These are phyloP conservation scores for Papilio glaucus DNA, from an alignment of 1,140 invertebrate species.

Conservation along the genomic window DNA sequence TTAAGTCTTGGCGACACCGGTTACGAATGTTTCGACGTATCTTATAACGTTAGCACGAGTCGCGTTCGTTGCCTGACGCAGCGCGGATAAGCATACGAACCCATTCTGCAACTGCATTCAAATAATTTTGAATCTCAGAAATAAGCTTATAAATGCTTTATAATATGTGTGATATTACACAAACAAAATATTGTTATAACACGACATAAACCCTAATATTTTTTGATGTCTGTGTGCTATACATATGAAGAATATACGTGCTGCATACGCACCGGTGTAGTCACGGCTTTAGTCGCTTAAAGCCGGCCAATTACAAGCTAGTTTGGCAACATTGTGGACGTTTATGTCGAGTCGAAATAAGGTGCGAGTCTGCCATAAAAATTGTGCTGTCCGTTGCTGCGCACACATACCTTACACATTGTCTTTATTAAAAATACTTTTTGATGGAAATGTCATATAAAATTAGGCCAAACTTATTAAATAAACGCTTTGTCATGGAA, in stretches of 20 bases:
- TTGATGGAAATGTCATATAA: slow-evolving; percentile 56
- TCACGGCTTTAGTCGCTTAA: slow-evolving; percentile 39
- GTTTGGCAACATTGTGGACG: slow-evolving; percentile 80
- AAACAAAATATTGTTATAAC: too few relatives aligned
- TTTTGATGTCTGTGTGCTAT: too few relatives aligned
- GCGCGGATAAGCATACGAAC: too few relatives aligned
- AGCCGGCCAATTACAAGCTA: slow-evolving; percentile 67
- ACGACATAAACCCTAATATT: too few relatives aligned
- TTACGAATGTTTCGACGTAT: slow-evolving; percentile 23
- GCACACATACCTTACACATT: slow-evolving; percentile 1
- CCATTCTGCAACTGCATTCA: too few relatives aligned
- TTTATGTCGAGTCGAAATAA: slow-evolving; percentile 60
- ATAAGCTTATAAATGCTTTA: too few relatives aligned
- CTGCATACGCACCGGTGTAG: neutral
- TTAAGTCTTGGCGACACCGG: neutral
- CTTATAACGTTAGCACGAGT: too few relatives aligned
- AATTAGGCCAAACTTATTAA: slow-evolving; percentile 77
- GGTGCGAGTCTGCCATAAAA: slow-evolving; percentile 47
- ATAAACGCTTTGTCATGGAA: slow-evolving; percentile 79
- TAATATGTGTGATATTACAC: too few relatives aligned
- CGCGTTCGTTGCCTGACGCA: too few relatives aligned
- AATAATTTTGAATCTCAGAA: too few relatives aligned
- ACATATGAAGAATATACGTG: too few relatives aligned
- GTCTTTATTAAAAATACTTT: slow-evolving; percentile 46
- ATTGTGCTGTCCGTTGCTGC: slow-evolving; percentile 57